phyloP scores from a whole-genome alignment of 2,888 invertebrate species.

The Pantelozetes paolii region DNA sequence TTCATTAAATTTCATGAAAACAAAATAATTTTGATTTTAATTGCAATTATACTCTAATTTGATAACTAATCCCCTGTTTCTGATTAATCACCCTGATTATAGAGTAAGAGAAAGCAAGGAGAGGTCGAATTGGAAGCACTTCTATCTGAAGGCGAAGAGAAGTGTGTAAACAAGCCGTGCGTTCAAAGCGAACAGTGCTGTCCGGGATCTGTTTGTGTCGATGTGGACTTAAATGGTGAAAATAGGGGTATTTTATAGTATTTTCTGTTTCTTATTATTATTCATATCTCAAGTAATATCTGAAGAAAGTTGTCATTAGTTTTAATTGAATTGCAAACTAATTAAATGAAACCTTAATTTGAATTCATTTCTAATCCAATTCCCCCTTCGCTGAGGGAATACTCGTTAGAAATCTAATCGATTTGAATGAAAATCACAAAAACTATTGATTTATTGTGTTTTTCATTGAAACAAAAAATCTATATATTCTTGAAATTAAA shows the following conservation, averaged over 20 bases:
- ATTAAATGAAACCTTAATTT: constrained; percentile 6
- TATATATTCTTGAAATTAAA: too few species aligned
- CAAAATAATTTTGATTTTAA: too few species aligned
- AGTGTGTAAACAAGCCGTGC: constrained; percentile 71
- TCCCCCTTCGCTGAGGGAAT: too few species aligned
- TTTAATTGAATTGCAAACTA: not conserved
- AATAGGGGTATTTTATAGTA: constrained; percentile 9
- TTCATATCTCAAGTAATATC: too few species aligned
- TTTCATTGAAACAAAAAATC: too few species aligned
- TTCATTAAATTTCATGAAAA: too few species aligned
- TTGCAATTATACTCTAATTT: not conserved
- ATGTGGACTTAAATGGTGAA: constrained; percentile 55
- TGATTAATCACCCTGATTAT: not conserved
- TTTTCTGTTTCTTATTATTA: not conserved
- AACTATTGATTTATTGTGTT: too few species aligned
- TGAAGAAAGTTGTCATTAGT: not conserved
- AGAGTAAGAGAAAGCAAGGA: constrained; percentile 37
- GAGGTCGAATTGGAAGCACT: constrained; percentile 52
- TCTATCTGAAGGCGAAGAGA: constrained; percentile 59
- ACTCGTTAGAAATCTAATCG: too few species aligned
- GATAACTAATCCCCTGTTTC: not conserved
- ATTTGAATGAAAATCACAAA: too few species aligned
- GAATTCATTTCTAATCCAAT: too few species aligned
- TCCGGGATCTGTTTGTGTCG: constrained; percentile 70
- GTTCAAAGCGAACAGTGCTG: constrained; percentile 77